Evolutionary conservation across 2,797 vertebrate species (phyloP), one percentile per base, ranked within the genome.

Genomic region (Ciconia nigra): DNA sequence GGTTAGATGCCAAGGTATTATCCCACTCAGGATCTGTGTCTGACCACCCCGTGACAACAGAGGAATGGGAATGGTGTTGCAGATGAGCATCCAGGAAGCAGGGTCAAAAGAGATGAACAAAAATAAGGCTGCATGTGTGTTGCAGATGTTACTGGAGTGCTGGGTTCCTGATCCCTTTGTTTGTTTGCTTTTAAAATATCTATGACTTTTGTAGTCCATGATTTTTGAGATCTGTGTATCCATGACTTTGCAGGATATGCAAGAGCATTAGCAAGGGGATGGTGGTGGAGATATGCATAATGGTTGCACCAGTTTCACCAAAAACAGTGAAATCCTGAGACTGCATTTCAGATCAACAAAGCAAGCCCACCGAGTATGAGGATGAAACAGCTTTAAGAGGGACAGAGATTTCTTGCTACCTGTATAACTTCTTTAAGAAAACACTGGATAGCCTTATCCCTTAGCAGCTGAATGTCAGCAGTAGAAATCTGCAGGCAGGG

Each of bases 171-270:
- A 95, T 96, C 82, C 77, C 39, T 35, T 76, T 94, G 87, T 93
- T 97, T 97, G 71, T 96, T 97, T 97, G 77, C 72, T 93, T 95
- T 97, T 94, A 55, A 95, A 94, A 83, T 79, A 97, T 85, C 77
- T 72, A 24, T 55, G 47, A n/a, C 52, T 94, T 94, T 83, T 42
- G 55, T 73, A 74, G 67, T 81, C 81, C 19, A 4, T 46, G n/a
- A 63, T 83, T 89, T 82, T 91, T 88, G 21, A 85, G 76, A 63
- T 81, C 35, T 85, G 21, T 46, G 21, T 73, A 78, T 73, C 51
- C 66, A 10, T 41, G 51, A 55, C 51, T 69, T 61, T 74, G 37
- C 74, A 84, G 66, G 66, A 71, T 46, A 18, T 61, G 31, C 2
- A 3, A 86, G n/a, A 9, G 49, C 70, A 57, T 15, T 13, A 76